A percentile compares a stretch with the other conserved stretches of the same genome.
Conservation (phyloP, 1,140 invertebrate species). For the Drosophila pruinosa region DNA sequence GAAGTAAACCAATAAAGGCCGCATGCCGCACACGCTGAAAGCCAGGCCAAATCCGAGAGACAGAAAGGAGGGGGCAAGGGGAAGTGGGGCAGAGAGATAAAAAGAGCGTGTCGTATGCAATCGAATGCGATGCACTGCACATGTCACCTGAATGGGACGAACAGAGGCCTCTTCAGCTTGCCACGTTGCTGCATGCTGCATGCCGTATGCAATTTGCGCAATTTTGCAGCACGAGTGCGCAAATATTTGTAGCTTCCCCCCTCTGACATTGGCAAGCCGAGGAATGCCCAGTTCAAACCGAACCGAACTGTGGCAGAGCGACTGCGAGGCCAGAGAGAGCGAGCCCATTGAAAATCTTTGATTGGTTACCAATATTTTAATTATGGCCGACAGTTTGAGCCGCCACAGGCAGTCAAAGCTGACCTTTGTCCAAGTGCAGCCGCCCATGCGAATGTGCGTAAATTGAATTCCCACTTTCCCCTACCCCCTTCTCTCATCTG, state of each 20-base stretch:
- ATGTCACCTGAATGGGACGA: conserved; percentile 67
- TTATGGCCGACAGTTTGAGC: conserved; percentile 51
- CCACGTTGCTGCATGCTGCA: conserved; percentile 14
- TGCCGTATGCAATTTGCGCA: conserved; percentile 66
- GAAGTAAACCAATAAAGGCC: conserved; percentile 77
- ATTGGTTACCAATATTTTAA: conserved; percentile 78
- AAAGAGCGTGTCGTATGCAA: conserved; percentile 22
- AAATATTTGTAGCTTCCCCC: conserved; percentile 50
- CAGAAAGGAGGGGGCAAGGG: background rate
- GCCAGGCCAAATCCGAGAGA: conserved; percentile 52
- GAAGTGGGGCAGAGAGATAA: background rate
- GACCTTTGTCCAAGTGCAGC: conserved; percentile 40
- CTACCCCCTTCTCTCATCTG: background rate
- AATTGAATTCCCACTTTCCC: conserved; percentile 49
- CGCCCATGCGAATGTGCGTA: background rate
- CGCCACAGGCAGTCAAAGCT: conserved; percentile 28
- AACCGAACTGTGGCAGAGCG: background rate
- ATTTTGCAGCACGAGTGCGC: conserved; percentile 72
- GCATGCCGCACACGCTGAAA: conserved; percentile 63
- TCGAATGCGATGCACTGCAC: conserved; percentile 45
- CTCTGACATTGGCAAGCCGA: background rate
- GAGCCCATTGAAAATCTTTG: conserved; percentile 56
- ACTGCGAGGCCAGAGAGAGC: too few relatives aligned
- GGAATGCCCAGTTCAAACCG: background rate
- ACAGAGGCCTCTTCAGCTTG: conserved; percentile 4